These are phyloP conservation scores for Hypotaenidia okinawae DNA, from an alignment of 2,797 vertebrate genomes.

Conservation along the genomic window DNA sequence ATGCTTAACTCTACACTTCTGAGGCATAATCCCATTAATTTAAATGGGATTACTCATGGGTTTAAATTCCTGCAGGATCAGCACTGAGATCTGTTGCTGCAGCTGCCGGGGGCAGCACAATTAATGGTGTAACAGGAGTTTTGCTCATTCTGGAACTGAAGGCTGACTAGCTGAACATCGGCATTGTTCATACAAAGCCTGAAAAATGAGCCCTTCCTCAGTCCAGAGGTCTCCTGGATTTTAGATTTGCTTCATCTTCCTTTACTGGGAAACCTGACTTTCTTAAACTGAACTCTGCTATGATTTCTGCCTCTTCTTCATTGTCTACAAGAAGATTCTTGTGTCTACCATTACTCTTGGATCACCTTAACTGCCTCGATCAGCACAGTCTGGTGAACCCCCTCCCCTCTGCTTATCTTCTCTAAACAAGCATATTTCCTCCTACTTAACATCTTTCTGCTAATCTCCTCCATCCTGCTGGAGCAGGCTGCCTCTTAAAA, in stretches of 20 bases:
- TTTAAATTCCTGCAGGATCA: slow-evolving; percentile 64
- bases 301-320: not conserved
- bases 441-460: slow-evolving; percentile 38
- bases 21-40: slow-evolving; percentile 62
- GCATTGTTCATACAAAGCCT: not conserved
- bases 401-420: not conserved
- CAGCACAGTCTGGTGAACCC: not conserved
- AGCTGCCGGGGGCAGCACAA: slow-evolving; percentile 4
- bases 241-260: not conserved
- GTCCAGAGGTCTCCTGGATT: not conserved
- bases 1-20: slow-evolving; percentile 62
- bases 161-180: not conserved
- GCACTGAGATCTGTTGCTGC: slow-evolving; percentile 49
- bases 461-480: slow-evolving; percentile 48
- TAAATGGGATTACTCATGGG: slow-evolving; percentile 60
- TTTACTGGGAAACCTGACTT: not conserved
- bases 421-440: slow-evolving; percentile 50
- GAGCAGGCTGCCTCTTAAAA: not conserved
- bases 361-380: not conserved
- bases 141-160: not conserved
- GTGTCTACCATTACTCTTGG: not conserved
- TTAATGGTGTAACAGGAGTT: slow-evolving; percentile 9
- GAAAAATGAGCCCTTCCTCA: not conserved
- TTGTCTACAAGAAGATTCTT: not conserved
- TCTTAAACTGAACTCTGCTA: not conserved